phyloP scores from a whole-genome alignment of 1,140 invertebrate species.

The Vollenhovia emeryi region DNA sequence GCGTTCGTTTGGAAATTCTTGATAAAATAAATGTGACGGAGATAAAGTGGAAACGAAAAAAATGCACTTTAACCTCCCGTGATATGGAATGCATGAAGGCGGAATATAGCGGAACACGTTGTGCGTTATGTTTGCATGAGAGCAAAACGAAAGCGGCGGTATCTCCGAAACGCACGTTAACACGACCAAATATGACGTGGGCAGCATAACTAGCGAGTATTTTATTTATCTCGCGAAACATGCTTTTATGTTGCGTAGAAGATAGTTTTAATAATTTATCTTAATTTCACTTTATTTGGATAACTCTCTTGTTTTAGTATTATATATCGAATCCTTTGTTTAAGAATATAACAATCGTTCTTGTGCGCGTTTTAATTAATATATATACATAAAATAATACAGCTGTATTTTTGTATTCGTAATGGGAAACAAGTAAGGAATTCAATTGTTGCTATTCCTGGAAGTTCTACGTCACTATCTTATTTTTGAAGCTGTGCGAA shows the following conservation, averaged over 20 bases:
- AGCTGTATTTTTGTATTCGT: neutral
- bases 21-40: slow-evolving; percentile 51
- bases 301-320: too few species aligned
- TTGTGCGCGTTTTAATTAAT: neutral
- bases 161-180: slow-evolving; percentile 40
- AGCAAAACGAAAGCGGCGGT: neutral
- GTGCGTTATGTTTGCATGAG: neutral
- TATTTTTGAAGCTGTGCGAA: neutral
- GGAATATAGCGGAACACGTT: slow-evolving; percentile 4
- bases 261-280: slow-evolving; percentile 3
- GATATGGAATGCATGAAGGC: neutral
- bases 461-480: neutral
- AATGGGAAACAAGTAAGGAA: neutral
- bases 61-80: slow-evolving; percentile 37
- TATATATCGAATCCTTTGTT: neutral
- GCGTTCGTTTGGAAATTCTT: slow-evolving; percentile 44
- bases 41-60: slow-evolving; percentile 31
- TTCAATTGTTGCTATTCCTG: neutral
- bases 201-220: neutral
- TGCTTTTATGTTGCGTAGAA: neutral
- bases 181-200: neutral
- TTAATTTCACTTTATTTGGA: neutral
- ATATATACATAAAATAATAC: neutral
- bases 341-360: neutral
- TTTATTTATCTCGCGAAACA: slow-evolving; percentile 36